Evolutionary conservation across 2,888 invertebrate genomes (phyloP), one percentile per base, ranked within the genome.

Genomic region (Dendrolimus houi): DNA sequence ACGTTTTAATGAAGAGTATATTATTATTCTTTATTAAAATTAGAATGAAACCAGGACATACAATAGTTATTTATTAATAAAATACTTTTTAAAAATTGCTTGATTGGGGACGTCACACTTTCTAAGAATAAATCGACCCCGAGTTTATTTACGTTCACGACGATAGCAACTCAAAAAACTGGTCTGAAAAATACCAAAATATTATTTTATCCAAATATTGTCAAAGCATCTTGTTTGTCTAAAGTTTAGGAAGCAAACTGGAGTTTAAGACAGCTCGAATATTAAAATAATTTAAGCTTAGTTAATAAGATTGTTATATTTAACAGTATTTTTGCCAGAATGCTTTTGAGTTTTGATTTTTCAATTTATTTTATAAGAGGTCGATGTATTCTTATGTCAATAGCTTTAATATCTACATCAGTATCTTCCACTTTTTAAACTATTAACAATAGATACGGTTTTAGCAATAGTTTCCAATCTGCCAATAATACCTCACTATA

Each of bases 391-490:
- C 85, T 79, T 82, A 79, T 79, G 74, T 72, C 75, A 79, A 85
- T 88, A 89, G 89, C 88, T 90, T 89, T 90, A 90, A 89, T 85
- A 80, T 83, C 73, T 83, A 85, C 75, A 77, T 70, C 87, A 87
- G 83, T 87, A 87, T 88, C 87, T 87, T 87, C 89, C 87, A 87
- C 77, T 77, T 79, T 60, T 65, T 76, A 75, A 76, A 72, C 72
- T 86, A 84, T 72, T 74, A 70, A 70, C 69, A 74, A 69, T 75
- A 77, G 70, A 71, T 72, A 80, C 77, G 77, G 71, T 75, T 76
- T 73, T 85, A 85, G 85, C 87, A 86, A 89, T 89, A 89, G 86
- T 84, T 78, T 67, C 77, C 82, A 82, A 77, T 81, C 83, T 76
- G 82, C 87, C 88, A 87, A 71, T 12, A 85, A 73, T 89, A 89